Percentiles rank a stretch among this genome's conserved stretches.
phyloP scores from a whole-genome alignment of 2,797 vertebrate species.

The Notolepis coatsorum region DNA sequence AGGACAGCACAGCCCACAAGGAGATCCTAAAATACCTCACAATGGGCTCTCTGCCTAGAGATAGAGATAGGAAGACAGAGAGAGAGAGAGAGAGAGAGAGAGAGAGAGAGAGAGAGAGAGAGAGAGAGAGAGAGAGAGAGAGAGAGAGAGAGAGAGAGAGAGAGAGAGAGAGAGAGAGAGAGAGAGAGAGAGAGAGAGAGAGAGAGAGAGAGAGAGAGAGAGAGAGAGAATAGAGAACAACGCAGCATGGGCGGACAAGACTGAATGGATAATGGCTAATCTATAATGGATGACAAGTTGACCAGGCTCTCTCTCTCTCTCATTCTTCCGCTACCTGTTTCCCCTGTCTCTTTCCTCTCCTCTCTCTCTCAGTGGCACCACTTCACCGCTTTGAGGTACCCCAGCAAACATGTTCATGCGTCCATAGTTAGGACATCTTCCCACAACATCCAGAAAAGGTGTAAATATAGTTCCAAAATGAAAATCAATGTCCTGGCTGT shows the following conservation, averaged over 20 bases:
- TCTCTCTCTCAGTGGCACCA: neutral
- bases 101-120: neutral
- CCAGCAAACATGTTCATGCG: no score
- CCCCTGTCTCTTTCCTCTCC: no score
- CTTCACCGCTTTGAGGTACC: no score
- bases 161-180: neutral
- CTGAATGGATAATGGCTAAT: slow-evolving; percentile 73
- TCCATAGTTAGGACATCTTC: no score
- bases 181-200: slow-evolving; percentile 13
- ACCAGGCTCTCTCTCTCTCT: slow-evolving; percentile 47
- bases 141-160: neutral
- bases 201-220: slow-evolving; percentile 27
- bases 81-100: neutral
- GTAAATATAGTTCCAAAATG: no score
- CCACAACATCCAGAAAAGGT: no score
- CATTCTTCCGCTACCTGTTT: neutral
- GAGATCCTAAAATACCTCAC: slow-evolving; percentile 65
- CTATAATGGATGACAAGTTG: slow-evolving; percentile 76
- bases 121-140: neutral
- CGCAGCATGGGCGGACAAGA: slow-evolving; percentile 45
- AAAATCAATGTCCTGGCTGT: no score
- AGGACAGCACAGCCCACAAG: slow-evolving; percentile 32
- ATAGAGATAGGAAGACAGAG: slow-evolving; percentile 54
- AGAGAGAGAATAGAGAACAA: slow-evolving; percentile 54
- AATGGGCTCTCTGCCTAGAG: slow-evolving; percentile 67